Evolutionary conservation across 2,797 vertebrate species (phyloP).

Genomic region (Cyprinella venusta): DNA sequence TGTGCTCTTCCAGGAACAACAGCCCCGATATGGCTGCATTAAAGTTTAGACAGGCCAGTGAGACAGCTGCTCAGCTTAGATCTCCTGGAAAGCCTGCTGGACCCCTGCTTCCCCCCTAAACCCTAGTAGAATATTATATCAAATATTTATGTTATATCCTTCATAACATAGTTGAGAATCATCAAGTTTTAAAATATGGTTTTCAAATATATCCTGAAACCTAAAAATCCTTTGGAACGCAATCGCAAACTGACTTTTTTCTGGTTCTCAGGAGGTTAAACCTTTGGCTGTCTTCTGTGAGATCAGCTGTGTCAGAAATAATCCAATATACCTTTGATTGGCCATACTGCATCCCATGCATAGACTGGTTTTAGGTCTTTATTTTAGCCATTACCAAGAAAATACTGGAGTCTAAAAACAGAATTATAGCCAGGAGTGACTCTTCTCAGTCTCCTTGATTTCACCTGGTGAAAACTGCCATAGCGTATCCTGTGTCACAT

Average conservation of each 20-base stretch:
- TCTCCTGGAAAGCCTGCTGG: conserved; percentile 46
- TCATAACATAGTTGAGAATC: background rate
- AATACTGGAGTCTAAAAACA: conserved; percentile 14
- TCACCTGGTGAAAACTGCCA: background rate
- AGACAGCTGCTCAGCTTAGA: conserved; percentile 42
- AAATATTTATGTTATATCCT: background rate
- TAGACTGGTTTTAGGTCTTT: conserved; percentile 18
- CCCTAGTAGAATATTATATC: background rate
- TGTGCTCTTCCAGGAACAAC: conserved; percentile 37
- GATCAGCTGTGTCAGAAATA: conserved; percentile 40
- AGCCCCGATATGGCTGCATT: conserved; percentile 35
- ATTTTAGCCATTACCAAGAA: conserved; percentile 44
- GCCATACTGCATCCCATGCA: conserved; percentile 1
- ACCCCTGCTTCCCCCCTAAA: conserved; percentile 18
- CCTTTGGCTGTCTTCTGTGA: conserved; percentile 8
- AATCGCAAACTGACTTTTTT: background rate
- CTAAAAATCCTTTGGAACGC: too few relatives aligned
- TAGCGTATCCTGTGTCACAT: conserved; percentile 32
- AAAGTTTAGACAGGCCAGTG: conserved; percentile 35
- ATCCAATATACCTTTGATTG: conserved; percentile 37
- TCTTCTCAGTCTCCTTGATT: background rate
- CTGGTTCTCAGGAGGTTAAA: background rate
- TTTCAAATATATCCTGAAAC: too few relatives aligned
- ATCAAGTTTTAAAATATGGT: background rate
- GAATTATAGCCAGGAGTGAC: conserved; percentile 14